Percentiles rank a stretch among this genome's conserved stretches.
Conservation (phyloP, 2,888 invertebrate genomes). For the Andricus quercusramuli region DNA sequence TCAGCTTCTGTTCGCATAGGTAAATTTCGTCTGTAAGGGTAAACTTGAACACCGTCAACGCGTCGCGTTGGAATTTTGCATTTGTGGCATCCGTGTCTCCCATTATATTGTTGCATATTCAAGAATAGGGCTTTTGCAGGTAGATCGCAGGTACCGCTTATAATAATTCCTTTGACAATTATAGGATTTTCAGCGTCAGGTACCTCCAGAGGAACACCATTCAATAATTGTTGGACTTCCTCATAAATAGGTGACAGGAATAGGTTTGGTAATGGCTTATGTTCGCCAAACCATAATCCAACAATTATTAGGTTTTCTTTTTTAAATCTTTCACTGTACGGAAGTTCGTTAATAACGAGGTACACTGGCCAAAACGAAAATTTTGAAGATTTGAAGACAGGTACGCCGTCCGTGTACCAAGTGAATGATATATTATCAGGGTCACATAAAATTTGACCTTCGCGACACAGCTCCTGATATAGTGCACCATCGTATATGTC, state of each 20-base stretch:
- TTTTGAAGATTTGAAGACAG: constrained; percentile 52
- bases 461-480: not conserved
- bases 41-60: no score
- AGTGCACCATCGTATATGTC: not conserved
- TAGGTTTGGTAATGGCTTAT: constrained; percentile 48
- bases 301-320: constrained; percentile 53
- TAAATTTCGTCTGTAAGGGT: no score
- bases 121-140: no score
- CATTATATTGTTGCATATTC: no score
- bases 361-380: constrained; percentile 53
- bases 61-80: no score
- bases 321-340: constrained; percentile 47
- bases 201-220: no score
- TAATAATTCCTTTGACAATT: no score
- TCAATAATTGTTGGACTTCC: no score
- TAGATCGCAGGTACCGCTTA: no score
- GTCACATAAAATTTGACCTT: not conserved
- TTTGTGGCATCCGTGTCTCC: no score
- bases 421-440: not conserved
- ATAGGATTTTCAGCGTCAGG: no score
- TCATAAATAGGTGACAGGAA: constrained; percentile 14
- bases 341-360: constrained; percentile 56
- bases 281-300: constrained; percentile 53
- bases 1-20: no score
- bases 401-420: constrained; percentile 49